Base-by-base conservation (phyloP, 2,888 invertebrate species). In the Crioceris asparagi region DNA sequence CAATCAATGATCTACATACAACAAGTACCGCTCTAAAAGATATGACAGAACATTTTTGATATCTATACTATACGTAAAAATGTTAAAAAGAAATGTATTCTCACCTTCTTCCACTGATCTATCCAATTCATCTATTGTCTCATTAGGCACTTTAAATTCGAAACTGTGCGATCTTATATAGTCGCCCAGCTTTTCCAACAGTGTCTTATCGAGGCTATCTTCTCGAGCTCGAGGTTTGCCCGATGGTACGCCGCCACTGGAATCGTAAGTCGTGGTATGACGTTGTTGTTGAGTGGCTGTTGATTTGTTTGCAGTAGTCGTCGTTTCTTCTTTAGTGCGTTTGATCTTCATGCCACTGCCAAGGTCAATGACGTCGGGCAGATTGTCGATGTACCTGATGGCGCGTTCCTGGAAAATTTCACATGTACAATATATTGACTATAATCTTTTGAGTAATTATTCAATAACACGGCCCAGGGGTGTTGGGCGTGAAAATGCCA, bases 71-170 rank as follows among this genome's bases (percentile, higher is more conserved):
- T n/a, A n/a, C n/a, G n/a, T n/a, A n/a, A n/a, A n/a, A n/a, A n/a
- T n/a, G n/a, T n/a, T n/a, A n/a, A n/a, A n/a, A n/a, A n/a, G n/a
- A n/a, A n/a, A n/a, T n/a, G n/a, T n/a, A n/a, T n/a, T n/a, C 60
- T 74, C 71, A 84, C 85, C 84, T 79, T 86, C 85, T 56, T 83
- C 85, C 11, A 51, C 44, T n/a, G 84, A 81, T 48, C 82, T 74
- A 56, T 81, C 77, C 60, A 85, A 71, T 52, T 81, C 80, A 49
- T 78, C 72, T 49, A 82, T 75, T 29, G 80, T 75, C 34, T 75
- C 74, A 43, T 76, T 76, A 51, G 86, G 85, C 52, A 87, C 72
- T 62, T 84, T 84, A 53, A 87, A 76, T 57, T 87, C 85, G 29
- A 87, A 67, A 12, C 83, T 80, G 55, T 86, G 85, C 34, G 79